Evolutionary conservation across 92 coral and sea anemone genomes (phyloP).

Genomic region (Palythoa grandiflora): DNA sequence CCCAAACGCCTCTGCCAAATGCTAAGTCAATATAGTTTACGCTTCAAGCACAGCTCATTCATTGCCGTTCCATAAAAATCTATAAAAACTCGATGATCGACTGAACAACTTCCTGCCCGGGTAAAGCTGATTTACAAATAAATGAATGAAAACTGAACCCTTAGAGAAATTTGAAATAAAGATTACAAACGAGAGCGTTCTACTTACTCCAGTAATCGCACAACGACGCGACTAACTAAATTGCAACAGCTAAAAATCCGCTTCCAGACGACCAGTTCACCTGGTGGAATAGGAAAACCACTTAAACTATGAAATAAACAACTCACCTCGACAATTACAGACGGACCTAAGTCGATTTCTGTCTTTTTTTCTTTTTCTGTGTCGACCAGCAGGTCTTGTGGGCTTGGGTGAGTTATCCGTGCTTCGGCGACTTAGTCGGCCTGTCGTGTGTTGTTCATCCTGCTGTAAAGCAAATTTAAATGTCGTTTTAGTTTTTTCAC

Average conservation of each 20-base stretch:
- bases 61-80: constrained; percentile 47
- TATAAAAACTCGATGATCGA: constrained; percentile 47
- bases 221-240: constrained; percentile 12
- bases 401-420: constrained; percentile 59
- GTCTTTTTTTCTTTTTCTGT: constrained; percentile 40
- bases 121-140: constrained; percentile 18
- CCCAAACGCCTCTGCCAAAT: constrained; percentile 23
- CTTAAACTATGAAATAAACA: constrained; percentile 28
- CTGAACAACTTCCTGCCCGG: constrained; percentile 52
- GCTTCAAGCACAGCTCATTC: constrained; percentile 47
- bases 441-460: constrained; percentile 39
- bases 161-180: not conserved
- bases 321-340: constrained; percentile 31
- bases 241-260: constrained; percentile 36
- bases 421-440: constrained; percentile 47
- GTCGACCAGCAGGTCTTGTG: constrained; percentile 47
- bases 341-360: constrained; percentile 25
- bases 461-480: constrained; percentile 40
- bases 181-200: not conserved
- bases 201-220: not conserved
- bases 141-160: constrained; percentile 39
- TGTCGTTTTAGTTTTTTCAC: constrained; percentile 22
- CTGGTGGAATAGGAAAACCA: not conserved
- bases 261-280: not conserved
- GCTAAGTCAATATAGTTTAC: constrained; percentile 48